Percentiles rank a stretch among this genome's conserved stretches.
phyloP scores from a whole-genome alignment of 2,888 invertebrate species.

The Zaprionus obscuricornis region DNA sequence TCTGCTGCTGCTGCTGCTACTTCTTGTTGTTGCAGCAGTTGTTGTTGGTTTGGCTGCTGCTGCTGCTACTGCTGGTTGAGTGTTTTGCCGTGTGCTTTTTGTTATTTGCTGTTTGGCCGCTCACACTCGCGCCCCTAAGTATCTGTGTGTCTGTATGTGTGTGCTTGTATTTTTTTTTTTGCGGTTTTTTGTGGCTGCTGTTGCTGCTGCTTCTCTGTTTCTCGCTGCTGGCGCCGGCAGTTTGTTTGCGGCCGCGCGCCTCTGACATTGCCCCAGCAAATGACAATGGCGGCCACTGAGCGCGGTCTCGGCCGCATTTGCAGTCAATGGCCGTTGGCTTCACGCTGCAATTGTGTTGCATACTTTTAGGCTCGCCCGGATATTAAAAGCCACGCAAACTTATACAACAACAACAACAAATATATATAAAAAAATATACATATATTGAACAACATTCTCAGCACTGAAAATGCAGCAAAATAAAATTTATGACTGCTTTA shows the following conservation, averaged over 20 bases:
- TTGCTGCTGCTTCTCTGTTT: slow-evolving; percentile 13
- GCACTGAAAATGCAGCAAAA: background rate
- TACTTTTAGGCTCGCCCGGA: slow-evolving; percentile 60
- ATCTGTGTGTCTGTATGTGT: slow-evolving; percentile 1
- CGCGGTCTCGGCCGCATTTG: no score
- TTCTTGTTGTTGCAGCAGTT: slow-evolving; percentile 1
- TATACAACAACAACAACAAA: no score
- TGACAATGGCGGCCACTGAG: slow-evolving; percentile 66
- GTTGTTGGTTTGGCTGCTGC: slow-evolving; percentile 16
- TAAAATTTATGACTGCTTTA: background rate
- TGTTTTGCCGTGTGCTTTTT: slow-evolving; percentile 75
- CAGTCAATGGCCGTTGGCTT: slow-evolving; percentile 63
- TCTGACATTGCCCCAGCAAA: slow-evolving; percentile 72
- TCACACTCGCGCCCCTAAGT: slow-evolving; percentile 49
- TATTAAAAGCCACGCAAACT: slow-evolving; percentile 67
- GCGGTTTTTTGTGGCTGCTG: slow-evolving; percentile 49
- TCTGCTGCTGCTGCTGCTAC: slow-evolving; percentile 4
- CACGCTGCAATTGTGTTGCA: slow-evolving; percentile 37
- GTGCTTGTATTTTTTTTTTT: slow-evolving; percentile 54
- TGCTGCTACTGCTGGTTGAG: slow-evolving; percentile 54
- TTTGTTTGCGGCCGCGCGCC: slow-evolving; percentile 58
- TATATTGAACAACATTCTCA: slow-evolving; percentile 29
- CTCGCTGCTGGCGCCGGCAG: slow-evolving; percentile 52
- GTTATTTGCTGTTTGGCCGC: slow-evolving; percentile 72
- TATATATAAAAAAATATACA: slow-evolving; percentile 59